Base-by-base conservation (phyloP, 2,113 vertebrate species). In the Osmerus eperlanus region DNA sequence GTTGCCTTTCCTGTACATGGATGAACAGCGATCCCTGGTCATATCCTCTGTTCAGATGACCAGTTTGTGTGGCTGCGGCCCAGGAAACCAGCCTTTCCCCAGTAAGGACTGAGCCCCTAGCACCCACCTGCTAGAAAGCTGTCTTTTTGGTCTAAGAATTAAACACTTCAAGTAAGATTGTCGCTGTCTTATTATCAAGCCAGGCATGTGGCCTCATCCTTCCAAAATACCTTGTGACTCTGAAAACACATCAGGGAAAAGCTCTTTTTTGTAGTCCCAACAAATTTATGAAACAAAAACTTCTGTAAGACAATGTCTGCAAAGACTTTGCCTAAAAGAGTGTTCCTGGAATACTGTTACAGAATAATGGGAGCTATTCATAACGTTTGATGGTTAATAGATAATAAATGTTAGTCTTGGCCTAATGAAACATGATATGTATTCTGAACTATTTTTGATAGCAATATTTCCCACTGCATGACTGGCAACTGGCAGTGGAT, bases 1-100 rank as follows among this genome's bases (percentile, higher is more conserved):
- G 0, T 8, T 78, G 13, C 80, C 78, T 3, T 77, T 86, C 55
- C 19, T 86, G 61, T 86, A 81, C 65, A 0, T 84, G 67, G 80
- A 86, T n/a, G 54, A 75, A 16, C 47, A 32, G 4, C 65, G 61
- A 69, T 29, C 65, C 16, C 21, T 84, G 29, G 68, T 79, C 23
- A 73, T 86, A 51, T 64, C 80, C 53, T 78, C 78, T 0, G 76
- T 79, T 11, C 51, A 68, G 9, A 47, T 83, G 74, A 54, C 51
- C 41, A 69, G 54, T 1, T 47, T 71, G 28, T 86, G 84, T 19
- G 72, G 72, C 80, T 81, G 84, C 7, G 9, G 21, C 13, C 61
- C 51, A 4, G 73, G 15, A 15, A 61, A 29, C 14, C 36, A 65
- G 29, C 13, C 47, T 16, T 70, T 21, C 41, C 58, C 68, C 25